Evolutionary conservation across 53 echinoderm and acorn worm species (phyloP), one percentile per base, ranked within the genome.

Genomic region (Echinometra lucunter): DNA sequence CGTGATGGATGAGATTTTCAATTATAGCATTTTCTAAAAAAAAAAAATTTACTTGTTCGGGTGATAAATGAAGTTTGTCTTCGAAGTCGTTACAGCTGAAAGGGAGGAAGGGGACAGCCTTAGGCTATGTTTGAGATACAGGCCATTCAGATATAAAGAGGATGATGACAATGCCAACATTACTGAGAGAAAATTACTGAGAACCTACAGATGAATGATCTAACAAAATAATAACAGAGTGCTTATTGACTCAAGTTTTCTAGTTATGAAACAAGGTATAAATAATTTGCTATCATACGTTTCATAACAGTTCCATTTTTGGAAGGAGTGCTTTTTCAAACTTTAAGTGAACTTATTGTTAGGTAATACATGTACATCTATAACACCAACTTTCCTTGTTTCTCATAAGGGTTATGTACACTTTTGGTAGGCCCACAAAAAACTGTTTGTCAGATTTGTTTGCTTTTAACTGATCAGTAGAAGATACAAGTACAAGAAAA

Each of bases 41-140:
- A 18, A 11, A 11, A 69, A 69, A 69, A 32, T 32, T 19, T 38
- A 4, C 35, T 78, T 42, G 40, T 42, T 78, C 17, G 3, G 23
- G 69, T 69, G 69, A 69, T 69, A 69, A 69, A 69, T 69, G 78
- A 78, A 2, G 78, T 78, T 21, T 78, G 6, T 78, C 42, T 38
- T 40, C 21, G 78, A 78, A 78, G 40, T 78, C 40, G 42, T 78
- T 78, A 2, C 16, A 72, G 17, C 15, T 75, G 37, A 74, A 66
- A n/a, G 66, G 28, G 10, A n/a, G 66, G 28, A 13, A 58, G 53
- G 58, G 58, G 28, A 28, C 27, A n/a, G n/a, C 66, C 28, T 1
- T 8, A 66, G 28, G 66, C 66, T 28, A 66, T n/a, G 66, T 27
- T n/a, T 3, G 28, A 66, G 66, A 66, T n/a, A 37, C 9, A 75